Percentiles rank a stretch among this genome's conserved stretches.
These are phyloP conservation scores for Chloroceryle inda DNA, from an alignment of 2,797 vertebrate species.

Conservation along the genomic window DNA sequence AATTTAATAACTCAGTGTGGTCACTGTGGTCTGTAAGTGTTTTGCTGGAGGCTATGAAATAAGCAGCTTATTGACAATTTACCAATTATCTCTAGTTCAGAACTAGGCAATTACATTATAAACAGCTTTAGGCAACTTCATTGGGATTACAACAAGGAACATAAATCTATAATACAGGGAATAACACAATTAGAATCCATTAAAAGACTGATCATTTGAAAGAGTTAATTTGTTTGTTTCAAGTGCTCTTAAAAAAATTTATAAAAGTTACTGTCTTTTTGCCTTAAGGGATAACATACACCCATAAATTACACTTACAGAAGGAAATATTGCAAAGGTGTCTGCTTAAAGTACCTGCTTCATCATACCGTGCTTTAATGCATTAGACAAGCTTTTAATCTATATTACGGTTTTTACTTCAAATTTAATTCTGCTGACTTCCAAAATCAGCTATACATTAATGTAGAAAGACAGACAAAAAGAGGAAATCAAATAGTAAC, in stretches of 20 bases:
- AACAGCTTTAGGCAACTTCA: not conserved
- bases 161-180: not conserved
- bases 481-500: not conserved
- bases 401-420: not conserved
- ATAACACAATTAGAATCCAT: not conserved
- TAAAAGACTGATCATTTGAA: not conserved
- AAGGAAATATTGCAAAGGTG: not conserved
- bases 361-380: not conserved
- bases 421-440: not conserved
- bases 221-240: not conserved
- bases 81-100: not conserved
- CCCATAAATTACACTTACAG: not conserved
- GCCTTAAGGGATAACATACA: not conserved
- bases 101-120: constrained; percentile 1
- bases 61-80: constrained; percentile 34
- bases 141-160: not conserved
- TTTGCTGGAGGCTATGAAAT: not conserved
- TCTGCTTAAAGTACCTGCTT: not conserved
- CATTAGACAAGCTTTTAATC: not conserved
- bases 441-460: not conserved
- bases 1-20: not conserved
- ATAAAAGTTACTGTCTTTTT: not conserved
- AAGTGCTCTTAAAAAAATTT: not conserved
- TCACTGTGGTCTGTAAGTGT: not conserved
- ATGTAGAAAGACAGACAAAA: not conserved